Evolutionary conservation across 2,888 invertebrate species (phyloP), one percentile per base, ranked within the genome.

Genomic region (Hirtodrosophila duncani): DNA sequence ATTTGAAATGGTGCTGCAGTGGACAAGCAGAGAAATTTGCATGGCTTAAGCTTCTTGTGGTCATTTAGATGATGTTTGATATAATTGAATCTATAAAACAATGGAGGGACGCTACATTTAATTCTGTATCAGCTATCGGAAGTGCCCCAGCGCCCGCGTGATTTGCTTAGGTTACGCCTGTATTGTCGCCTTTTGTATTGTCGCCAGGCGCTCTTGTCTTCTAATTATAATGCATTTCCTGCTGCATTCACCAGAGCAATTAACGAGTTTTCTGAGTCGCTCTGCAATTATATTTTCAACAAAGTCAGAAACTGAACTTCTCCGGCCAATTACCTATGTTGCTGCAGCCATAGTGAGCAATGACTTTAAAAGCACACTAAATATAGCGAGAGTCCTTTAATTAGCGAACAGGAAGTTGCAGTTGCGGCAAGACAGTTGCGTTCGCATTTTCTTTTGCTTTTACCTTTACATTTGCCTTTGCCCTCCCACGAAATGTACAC

Each of bases 371-470:
- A 57, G 50, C 43, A 39, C 42, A 45, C 53, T 53, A 55, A 51
- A 43, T 61, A 37, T 37, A n/a, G 38, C 11, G 45, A 49, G 48
- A 50, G 77, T 79, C 69, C 69, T 74, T 72, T 78, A 81, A 81
- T 75, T 81, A 78, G 74, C 67, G 43, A 43, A 23, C 53, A 59
- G 61, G 53, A 74, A 57, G 63, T 57, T 46, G 50, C 38, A 43
- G 48, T 33, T n/a, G 24, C 39, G 36, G 16, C 43, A 34, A 48
- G 37, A 45, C 61, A 33, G 50, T 58, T 31, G 41, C 30, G 26
- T 36, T 59, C 50, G 45, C 50, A 36, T 20, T 26, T 38, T 38
- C 37, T 10, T 9, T 17, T n/a, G 18, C 29, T 20, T 20, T 45
- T 18, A 10, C 11, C 23, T 39, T 33, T 21, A n/a, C n/a, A n/a